Base-by-base conservation (phyloP, 2,888 invertebrate genomes). In the Pasiphila rectangulata region DNA sequence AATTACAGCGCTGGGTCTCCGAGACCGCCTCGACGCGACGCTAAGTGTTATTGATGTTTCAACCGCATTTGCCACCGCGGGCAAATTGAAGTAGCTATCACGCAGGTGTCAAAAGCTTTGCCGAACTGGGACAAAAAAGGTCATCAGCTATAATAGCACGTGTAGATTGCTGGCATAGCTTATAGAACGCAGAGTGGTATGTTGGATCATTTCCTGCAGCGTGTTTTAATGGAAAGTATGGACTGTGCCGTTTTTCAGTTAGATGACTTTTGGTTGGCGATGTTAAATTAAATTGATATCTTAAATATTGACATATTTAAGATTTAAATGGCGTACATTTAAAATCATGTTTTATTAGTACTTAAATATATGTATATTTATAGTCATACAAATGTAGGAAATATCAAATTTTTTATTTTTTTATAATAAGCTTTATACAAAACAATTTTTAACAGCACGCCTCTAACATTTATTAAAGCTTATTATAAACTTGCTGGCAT, bases 21-120 rank as follows among this genome's bases (percentile, higher is more conserved):
- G 44, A 59, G 72, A 67, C 79, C 77, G 73, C 75, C 72, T 63
- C 64, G 60, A 61, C 59, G 69, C 52, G 53, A 53, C 48, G 61
- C 57, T 61, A 67, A 80, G 77, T 75, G 76, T 83, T 82, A 84
- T 84, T 84, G 77, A 84, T 83, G 83, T 72, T 65, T 67, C 67
- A 58, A 63, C 68, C 67, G 54, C 77, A 75, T 75, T 73, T 72
- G 70, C 67, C 71, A 72, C 69, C 75, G 62, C 69, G 63, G 72
- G 78, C 72, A 75, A 80, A 81, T 80, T 79, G 74, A 78, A 77
- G 74, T 71, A 71, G 75, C 75, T 74, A 76, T 77, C 71, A 62
- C 64, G 85, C 86, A 86, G 85, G 86, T 85, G 85, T 85, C 86
- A 86, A 83, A 83, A 81, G 79, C 75, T 74, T 65, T 71, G 72